phyloP scores from a whole-genome alignment of 2,113 vertebrate genomes.

The Theropithecus gelada region DNA sequence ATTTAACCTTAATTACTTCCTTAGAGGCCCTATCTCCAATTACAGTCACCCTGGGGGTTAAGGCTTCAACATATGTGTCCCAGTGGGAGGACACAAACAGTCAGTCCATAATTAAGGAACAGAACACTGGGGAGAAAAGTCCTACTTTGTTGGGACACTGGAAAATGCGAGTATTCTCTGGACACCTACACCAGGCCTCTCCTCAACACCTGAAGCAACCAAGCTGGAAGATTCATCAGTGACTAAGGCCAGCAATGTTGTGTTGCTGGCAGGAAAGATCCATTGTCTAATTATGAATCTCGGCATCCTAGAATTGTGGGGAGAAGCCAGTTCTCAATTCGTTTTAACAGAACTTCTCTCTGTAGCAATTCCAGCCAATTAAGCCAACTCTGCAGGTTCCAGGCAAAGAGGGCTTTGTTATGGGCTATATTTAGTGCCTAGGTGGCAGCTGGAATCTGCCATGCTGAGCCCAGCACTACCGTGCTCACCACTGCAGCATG shows the following conservation, averaged over 20 bases:
- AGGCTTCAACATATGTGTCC: background rate
- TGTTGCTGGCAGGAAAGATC: conserved; percentile 15
- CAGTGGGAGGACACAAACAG: background rate
- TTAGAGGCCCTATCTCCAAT: background rate
- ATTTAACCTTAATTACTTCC: background rate
- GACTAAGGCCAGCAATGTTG: background rate
- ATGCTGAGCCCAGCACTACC: background rate
- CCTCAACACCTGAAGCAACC: background rate
- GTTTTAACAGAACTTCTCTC: conserved; percentile 20
- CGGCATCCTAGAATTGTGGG: background rate
- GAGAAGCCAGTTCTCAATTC: conserved; percentile 12
- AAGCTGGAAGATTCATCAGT: background rate
- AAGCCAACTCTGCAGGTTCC: background rate
- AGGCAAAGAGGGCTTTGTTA: background rate
- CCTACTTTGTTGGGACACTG: background rate
- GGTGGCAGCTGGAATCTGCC: conserved; percentile 34
- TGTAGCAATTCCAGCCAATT: background rate
- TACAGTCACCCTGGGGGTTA: background rate
- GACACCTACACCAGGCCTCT: background rate
- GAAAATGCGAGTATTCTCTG: background rate
- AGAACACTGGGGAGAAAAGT: background rate
- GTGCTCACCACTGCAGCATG: background rate
- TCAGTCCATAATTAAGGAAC: background rate
- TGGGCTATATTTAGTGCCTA: conserved; percentile 66
- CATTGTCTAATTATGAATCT: background rate